These are phyloP conservation scores for Takifugu rubripes DNA, from an alignment of 2,797 vertebrate genomes.

Conservation along the genomic window DNA sequence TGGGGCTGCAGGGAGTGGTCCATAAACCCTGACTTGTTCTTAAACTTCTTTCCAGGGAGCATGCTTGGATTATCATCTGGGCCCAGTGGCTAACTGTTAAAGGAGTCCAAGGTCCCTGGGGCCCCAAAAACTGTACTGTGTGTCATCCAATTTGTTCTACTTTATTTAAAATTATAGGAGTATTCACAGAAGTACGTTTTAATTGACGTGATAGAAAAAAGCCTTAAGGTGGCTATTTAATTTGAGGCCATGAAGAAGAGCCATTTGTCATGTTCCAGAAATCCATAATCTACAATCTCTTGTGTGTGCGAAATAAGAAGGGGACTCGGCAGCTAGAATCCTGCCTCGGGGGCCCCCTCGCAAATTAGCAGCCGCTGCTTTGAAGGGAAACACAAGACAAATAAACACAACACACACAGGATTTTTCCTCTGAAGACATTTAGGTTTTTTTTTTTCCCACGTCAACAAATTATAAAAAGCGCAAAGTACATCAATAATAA, in stretches of 20 bases:
- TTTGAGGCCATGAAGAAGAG: background rate
- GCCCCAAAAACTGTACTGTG: background rate
- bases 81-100: background rate
- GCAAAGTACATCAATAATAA: no score
- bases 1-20: background rate
- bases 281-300: background rate
- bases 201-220: background rate
- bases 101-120: background rate
- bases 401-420: background rate
- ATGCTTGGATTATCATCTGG: background rate
- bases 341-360: background rate
- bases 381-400: conserved; percentile 6
- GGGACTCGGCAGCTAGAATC: background rate
- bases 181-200: background rate
- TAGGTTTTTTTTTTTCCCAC: background rate
- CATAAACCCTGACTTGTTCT: no score
- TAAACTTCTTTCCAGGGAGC: no score
- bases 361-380: background rate
- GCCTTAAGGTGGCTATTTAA: background rate
- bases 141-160: background rate
- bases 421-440: conserved; percentile 3
- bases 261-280: background rate
- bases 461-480: no score
- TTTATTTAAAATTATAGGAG: background rate
- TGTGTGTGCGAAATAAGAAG: background rate